phyloP scores from a whole-genome alignment of 2,888 invertebrate genomes.

The Creontiades dilutus region DNA sequence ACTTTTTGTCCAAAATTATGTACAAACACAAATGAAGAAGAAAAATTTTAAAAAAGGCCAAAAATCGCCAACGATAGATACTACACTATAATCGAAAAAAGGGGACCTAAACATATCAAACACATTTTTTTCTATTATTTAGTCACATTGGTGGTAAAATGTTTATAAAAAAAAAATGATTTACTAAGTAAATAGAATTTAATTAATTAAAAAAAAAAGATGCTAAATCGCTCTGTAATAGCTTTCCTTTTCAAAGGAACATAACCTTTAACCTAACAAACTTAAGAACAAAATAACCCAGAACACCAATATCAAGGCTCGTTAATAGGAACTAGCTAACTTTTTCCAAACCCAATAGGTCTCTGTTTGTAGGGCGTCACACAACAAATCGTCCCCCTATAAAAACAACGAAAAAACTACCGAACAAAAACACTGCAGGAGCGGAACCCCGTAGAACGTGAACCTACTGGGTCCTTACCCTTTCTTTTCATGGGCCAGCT shows the following conservation, averaged over 20 bases:
- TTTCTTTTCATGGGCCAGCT: not conserved
- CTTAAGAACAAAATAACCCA: not conserved
- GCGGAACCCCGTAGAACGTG: constrained; percentile 5
- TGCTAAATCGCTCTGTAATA: too few relatives aligned
- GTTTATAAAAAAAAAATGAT: not conserved
- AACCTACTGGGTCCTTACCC: not conserved
- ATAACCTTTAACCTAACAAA: not conserved
- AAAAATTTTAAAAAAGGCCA: too few relatives aligned
- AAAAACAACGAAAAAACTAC: constrained; percentile 44
- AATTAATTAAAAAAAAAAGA: too few relatives aligned
- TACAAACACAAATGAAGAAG: too few relatives aligned
- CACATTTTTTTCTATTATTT: too few relatives aligned
- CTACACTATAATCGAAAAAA: too few relatives aligned
- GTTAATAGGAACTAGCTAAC: not conserved
- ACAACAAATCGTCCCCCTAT: constrained; percentile 21
- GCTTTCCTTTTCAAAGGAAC: not conserved
- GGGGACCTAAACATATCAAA: too few relatives aligned
- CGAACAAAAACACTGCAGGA: constrained; percentile 52
- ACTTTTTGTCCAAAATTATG: too few relatives aligned
- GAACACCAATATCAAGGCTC: not conserved
- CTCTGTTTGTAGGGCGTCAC: constrained; percentile 4
- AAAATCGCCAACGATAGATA: too few relatives aligned
- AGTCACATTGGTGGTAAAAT: too few relatives aligned
- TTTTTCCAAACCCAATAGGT: not conserved
- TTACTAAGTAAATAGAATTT: too few relatives aligned